Evolutionary conservation across 2,888 invertebrate species (phyloP), one percentile per base, ranked within the genome.

Genomic region (Drosophila fungiperda): DNA sequence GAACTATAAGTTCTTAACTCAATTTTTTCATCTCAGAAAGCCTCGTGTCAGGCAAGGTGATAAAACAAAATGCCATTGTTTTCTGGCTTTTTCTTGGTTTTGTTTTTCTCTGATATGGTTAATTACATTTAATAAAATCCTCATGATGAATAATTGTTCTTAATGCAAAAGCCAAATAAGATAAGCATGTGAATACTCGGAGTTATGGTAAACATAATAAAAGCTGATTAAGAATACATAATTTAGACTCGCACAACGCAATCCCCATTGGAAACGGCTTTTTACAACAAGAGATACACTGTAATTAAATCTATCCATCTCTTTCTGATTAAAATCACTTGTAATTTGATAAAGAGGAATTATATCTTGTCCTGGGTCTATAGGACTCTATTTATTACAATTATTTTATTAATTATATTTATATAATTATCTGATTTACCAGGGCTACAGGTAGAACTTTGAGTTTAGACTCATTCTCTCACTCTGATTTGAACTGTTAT

Each of bases 191-290:
- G 36, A 36, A 54, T 26, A 15, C 4, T 55, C 9, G 11, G 8
- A 6, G 29, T 3, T 42, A 20, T 29, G 40, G 29, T 57, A 15
- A 15, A 40, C 38, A 40, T 29, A 29, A 20, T 57, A 15, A 57
- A 57, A 55, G 12, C 38, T 38, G 5, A 57, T 32, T 57, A 57
- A 57, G 32, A 57, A 42, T 40, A 29, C 20, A 32, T 57, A 42
- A 57, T 32, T 57, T 9, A 15, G 15, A 9, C 3, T 57, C 20
- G 9, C 7, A 29, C n/a, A 55, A 38, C 8, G 29, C 29, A 57
- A 11, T 40, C 23, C 45, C 17, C 23, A 20, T 15, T 15, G 23
- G 2, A 8, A 23, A 5, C 54, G 15, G 23, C 3, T 20, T 8
- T 35, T n/a, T n/a, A 36, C 23, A 23, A 15, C 17, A 36, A 4